Evolutionary conservation across 2,797 vertebrate species (phyloP), one percentile per base, ranked within the genome.

Genomic region (Enteromius radiatus): DNA sequence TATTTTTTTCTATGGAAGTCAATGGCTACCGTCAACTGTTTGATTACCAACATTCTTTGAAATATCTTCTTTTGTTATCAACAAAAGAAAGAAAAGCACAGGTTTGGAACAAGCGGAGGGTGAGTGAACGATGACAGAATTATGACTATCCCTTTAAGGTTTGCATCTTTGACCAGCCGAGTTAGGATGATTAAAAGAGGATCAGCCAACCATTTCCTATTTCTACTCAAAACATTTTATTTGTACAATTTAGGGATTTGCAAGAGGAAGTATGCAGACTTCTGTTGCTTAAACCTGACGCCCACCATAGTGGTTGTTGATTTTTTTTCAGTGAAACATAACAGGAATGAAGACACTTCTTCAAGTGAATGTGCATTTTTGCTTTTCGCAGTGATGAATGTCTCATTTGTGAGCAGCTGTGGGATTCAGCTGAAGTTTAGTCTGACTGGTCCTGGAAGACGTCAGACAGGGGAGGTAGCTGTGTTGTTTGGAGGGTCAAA

Each of bases 211-310:
- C 5, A 56, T 82, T 80, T 71, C 26, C 26, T 17, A 59, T 81
- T 33, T 28, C 59, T 80, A 56, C 63, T 84, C 38, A 83, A 88
- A 87, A 70, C 78, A 80, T 78, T 45, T 54, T 86, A 86, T 87
- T 91, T 88, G 80, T 69, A 86, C 61, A 68, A 56, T 54, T 59
- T 21, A 33, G 43, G 65, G 43, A 45, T 76, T 86, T 33, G 21
- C 77, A 65, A 87, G 73, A 31, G 81, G 67, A 65, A 52, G 33
- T 17, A 69, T 73, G 74, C 63, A 78, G 70, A 78, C 65, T 81
- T 63, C 59, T 45, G 26, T 33, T 68, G 15, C 10, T 43, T 54
- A 75, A n/a, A 70, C 78, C 23, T 56, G 65, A 65, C 2, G 23
- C 14, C 21, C 33, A 43, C 45, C 79, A 65, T 81, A 15, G 56